Evolutionary conservation across 2,888 invertebrate genomes (phyloP).

Genomic region (Diploptera punctata): DNA sequence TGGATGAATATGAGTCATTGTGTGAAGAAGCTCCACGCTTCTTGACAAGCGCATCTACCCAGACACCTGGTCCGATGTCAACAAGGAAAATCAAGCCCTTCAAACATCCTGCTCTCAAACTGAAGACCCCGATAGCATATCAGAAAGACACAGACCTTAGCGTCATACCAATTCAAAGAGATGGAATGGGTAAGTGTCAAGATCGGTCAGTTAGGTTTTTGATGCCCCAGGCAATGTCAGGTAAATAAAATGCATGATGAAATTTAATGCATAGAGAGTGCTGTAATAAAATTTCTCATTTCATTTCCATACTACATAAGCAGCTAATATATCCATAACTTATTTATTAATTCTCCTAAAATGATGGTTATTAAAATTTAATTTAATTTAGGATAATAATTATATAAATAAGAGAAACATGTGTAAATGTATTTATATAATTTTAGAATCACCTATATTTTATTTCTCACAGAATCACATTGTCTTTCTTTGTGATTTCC

Average conservation of each 20-base stretch:
- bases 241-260: too few species aligned
- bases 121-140: conserved; percentile 80
- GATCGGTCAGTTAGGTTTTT: neutral
- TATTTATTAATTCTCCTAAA: too few species aligned
- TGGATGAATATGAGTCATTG: conserved; percentile 43
- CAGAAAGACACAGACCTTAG: conserved; percentile 82
- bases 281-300: neutral
- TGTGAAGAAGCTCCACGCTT: conserved; percentile 45
- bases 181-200: conserved; percentile 79
- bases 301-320: too few species aligned
- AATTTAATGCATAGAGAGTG: too few species aligned
- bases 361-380: too few species aligned
- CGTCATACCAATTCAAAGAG: conserved; percentile 86
- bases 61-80: conserved; percentile 57
- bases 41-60: conserved; percentile 62
- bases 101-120: conserved; percentile 73
- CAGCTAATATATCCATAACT: too few species aligned
- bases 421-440: too few species aligned
- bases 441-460: too few species aligned
- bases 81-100: conserved; percentile 74
- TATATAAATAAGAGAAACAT: too few species aligned
- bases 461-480: too few species aligned
- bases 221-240: neutral
- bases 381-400: too few species aligned
- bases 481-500: too few species aligned